Evolutionary conservation across 2,797 vertebrate genomes (phyloP).

Genomic region (Malurus splendens): DNA sequence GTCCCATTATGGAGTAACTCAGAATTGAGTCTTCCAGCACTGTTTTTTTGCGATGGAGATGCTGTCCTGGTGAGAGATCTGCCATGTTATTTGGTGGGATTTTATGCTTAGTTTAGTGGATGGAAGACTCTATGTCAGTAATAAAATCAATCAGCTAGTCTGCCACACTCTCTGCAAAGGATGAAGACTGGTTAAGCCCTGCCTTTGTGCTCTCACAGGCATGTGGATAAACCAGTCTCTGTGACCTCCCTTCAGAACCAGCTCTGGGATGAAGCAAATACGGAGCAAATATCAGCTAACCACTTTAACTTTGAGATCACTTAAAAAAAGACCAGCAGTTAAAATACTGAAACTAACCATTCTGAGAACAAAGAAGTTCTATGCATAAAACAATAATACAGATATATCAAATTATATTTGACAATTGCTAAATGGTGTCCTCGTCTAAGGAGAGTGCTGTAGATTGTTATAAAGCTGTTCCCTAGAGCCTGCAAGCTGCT

Average conservation of each 20-base stretch:
- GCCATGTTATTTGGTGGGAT: neutral
- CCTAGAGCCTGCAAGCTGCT: constrained; percentile 35
- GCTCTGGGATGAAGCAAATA: neutral
- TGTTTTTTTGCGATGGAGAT: neutral
- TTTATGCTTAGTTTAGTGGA: neutral
- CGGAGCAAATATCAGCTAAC: neutral
- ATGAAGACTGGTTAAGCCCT: neutral
- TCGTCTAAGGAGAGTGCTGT: constrained; percentile 24
- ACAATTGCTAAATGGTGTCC: constrained; percentile 50
- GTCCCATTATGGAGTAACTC: fast-evolving
- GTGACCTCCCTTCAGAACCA: neutral
- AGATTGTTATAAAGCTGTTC: constrained; percentile 43
- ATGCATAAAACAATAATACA: constrained; percentile 19
- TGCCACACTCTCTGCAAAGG: neutral
- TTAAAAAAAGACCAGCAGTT: neutral
- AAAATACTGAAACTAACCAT: neutral
- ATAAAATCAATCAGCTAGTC: neutral
- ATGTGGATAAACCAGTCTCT: neutral
- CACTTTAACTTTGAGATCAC: neutral
- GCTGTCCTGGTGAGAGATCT: neutral
- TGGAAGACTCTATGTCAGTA: neutral
- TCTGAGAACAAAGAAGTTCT: constrained; percentile 16
- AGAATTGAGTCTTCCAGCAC: neutral
- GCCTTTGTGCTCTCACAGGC: neutral
- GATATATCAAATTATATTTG: constrained; percentile 46